These are phyloP conservation scores for Microtus ochrogaster DNA, from an alignment of 2,113 vertebrate genomes.

Conservation along the genomic window DNA sequence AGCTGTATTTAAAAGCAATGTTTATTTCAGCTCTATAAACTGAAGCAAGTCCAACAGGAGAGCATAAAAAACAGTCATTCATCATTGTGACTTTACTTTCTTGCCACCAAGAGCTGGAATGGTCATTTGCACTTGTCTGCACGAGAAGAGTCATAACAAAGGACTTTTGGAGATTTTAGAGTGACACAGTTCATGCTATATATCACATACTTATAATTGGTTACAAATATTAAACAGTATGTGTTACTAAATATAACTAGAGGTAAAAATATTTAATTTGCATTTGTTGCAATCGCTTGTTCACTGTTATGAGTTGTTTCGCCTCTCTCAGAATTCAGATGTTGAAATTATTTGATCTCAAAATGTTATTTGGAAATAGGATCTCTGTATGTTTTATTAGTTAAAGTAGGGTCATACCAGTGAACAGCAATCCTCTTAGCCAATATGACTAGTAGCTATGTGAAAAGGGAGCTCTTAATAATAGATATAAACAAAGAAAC, in stretches of 20 bases:
- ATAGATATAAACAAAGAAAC: rapidly evolving
- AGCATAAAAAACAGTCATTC: not conserved
- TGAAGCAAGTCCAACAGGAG: not conserved
- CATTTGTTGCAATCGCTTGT: not conserved
- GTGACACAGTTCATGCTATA: not conserved
- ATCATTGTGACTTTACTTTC: not conserved
- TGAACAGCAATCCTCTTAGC: not conserved
- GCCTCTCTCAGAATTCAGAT: not conserved
- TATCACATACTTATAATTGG: not conserved
- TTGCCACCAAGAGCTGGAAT: not conserved
- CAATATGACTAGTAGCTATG: not conserved
- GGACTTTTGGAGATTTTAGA: not conserved
- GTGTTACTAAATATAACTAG: not conserved
- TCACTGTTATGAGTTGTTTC: not conserved
- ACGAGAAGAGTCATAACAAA: not conserved
- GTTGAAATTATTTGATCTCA: not conserved
- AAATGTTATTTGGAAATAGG: not conserved
- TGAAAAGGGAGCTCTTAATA: not conserved
- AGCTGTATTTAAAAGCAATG: not conserved
- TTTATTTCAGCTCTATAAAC: not conserved
- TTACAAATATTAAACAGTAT: not conserved
- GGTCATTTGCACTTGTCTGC: not conserved
- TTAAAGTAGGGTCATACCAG: not conserved
- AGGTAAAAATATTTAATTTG: not conserved
- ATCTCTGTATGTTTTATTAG: not conserved